phyloP scores from a whole-genome alignment of 2,113 vertebrate species.

The Aphyosemion australe region DNA sequence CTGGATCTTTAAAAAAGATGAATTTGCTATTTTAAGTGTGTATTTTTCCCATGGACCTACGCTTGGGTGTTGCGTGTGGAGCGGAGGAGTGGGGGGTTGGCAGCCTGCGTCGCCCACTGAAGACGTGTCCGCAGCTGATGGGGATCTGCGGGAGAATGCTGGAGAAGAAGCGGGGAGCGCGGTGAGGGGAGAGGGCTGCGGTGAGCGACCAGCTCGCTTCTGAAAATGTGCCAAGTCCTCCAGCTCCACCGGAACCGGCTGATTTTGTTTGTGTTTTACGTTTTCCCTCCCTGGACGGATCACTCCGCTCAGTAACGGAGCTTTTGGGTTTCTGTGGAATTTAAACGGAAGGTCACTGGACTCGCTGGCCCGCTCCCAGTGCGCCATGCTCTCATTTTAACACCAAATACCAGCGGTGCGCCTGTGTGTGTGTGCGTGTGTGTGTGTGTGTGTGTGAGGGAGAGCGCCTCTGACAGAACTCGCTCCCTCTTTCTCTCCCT shows the following conservation, averaged over 20 bases:
- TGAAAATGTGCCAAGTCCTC: constrained; percentile 63
- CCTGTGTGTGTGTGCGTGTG: constrained; percentile 15
- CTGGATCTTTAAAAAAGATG: constrained; percentile 43
- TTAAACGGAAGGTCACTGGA: constrained; percentile 69
- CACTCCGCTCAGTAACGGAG: constrained; percentile 1
- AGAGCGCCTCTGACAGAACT: constrained; percentile 36
- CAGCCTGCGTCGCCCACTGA: constrained; percentile 51
- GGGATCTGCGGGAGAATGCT: constrained; percentile 56
- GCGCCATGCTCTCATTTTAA: constrained; percentile 55
- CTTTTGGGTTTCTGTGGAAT: constrained; percentile 14
- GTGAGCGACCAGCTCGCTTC: constrained; percentile 49
- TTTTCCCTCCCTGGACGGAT: constrained; percentile 37
- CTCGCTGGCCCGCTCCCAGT: constrained; percentile 53
- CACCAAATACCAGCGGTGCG: constrained; percentile 27
- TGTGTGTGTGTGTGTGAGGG: constrained; percentile 18
- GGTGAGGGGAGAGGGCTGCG: constrained; percentile 19
- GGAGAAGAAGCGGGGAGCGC: constrained; percentile 5
- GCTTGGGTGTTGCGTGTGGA: constrained; percentile 12
- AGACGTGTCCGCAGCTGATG: constrained; percentile 54
- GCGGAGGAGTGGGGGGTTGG: constrained; percentile 36
- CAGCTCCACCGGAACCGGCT: constrained; percentile 39
- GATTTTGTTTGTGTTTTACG: constrained; percentile 30
- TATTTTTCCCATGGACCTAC: constrained; percentile 23
- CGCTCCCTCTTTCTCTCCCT: constrained; percentile 11
- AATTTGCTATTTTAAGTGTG: neutral